phyloP scores from a whole-genome alignment of 1,140 invertebrate species.

The Bursaphelenchus mucronatus region DNA sequence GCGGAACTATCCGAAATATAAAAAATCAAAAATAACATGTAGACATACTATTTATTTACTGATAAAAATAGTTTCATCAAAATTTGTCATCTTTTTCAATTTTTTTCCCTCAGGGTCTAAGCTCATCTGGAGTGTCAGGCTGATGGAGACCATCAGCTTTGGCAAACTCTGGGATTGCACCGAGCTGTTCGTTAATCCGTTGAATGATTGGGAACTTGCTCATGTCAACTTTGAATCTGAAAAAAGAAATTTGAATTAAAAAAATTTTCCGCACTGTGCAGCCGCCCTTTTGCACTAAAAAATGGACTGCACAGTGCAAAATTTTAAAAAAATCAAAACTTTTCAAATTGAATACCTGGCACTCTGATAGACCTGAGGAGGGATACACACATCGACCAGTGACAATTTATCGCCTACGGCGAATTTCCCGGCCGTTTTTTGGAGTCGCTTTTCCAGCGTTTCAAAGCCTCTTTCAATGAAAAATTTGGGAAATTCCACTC shows the following conservation, averaged over 20 bases:
- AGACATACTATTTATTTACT: too few relatives aligned
- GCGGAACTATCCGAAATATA: too few relatives aligned
- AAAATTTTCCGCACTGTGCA: neutral
- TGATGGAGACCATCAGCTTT: conserved; percentile 24
- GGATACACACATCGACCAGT: too few relatives aligned
- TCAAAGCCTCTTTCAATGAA: too few relatives aligned
- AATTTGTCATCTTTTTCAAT: too few relatives aligned
- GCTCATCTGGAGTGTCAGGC: conserved; percentile 21
- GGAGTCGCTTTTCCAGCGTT: too few relatives aligned
- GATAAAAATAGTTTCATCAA: too few relatives aligned
- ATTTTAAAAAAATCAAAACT: neutral
- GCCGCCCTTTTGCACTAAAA: neutral
- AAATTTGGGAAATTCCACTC: too few relatives aligned
- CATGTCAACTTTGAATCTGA: conserved; percentile 37
- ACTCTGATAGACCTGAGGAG: conserved; percentile 26
- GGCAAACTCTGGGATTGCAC: conserved; percentile 24
- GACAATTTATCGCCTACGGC: too few relatives aligned
- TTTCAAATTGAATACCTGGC: conserved; percentile 23
- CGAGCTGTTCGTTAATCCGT: conserved; percentile 12
- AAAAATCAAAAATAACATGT: too few relatives aligned
- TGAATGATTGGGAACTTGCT: conserved; percentile 32
- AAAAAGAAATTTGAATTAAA: conserved; percentile 4
- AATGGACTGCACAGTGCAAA: neutral
- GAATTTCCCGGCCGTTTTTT: too few relatives aligned
- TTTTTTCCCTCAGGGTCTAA: too few relatives aligned